Base-by-base conservation (phyloP, 2,797 vertebrate genomes). In the Synanceia verrucosa region DNA sequence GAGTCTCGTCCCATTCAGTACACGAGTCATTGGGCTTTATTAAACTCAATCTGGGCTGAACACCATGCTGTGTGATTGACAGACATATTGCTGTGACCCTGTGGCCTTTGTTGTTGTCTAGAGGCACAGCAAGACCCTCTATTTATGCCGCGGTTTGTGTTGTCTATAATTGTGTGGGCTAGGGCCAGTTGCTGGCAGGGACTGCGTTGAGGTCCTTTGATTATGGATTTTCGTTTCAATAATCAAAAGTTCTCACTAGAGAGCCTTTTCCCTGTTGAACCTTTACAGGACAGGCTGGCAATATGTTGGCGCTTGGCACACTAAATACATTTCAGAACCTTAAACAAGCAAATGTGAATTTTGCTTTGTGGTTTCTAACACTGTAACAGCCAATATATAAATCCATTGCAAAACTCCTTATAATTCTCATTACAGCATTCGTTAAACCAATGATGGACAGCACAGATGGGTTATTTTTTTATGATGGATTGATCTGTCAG, bases 11-110 rank as follows among this genome's bases (percentile, higher is more conserved):
- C 81, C 63, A 73, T 84, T 87, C 67, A 76, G 41, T 65, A 81
- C 79, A 83, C 66, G 83, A 92, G 84, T 89, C 83, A 73, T 85
- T 88, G 81, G 81, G 79, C 79, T 88, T 91, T 87, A 91, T 89
- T 90, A 89, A 91, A 90, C 82, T 74, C 79, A 87, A 75, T 83
- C 80, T 77, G 64, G 77, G 53, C 76, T 70, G 70, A 78, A 76
- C 71, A 87, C 76, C 83, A 77, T 73, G 78, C 87, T 81, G 88
- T 70, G 70, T 92, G 92, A 94, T 88, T 91, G 93, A 91, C 93
- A 86, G 82, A 72, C 84, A 81, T 88, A 90, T 91, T 93, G 87
- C 86, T 79, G 68, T 82, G 79, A 90, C 81, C 86, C 65, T 76
- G 9, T 79, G 77, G 55, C 80, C 87, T 82, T 70, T 78, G 73